Evolutionary conservation across 2,888 invertebrate genomes (phyloP), one percentile per base, ranked within the genome.

Genomic region (Ophion ellenae): DNA sequence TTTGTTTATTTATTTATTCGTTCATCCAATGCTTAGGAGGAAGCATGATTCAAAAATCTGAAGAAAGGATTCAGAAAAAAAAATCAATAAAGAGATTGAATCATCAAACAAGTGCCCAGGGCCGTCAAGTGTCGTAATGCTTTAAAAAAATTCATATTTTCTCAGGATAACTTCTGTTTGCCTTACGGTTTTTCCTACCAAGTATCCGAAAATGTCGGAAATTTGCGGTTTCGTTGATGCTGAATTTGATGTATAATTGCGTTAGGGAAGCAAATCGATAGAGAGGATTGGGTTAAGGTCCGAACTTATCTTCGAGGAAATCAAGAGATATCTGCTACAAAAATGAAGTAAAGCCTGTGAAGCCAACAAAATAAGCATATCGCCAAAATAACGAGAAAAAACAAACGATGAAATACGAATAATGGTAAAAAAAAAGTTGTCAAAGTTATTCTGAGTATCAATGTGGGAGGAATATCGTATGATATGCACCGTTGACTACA

Each of bases 401-500:
- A 73, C 70, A 81, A 84, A 78, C 80, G 84, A 67, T 76, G 64
- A 73, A 83, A 77, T 86, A 85, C 45, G 80, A 76, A 53, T 6
- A 71, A 80, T 45, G 73, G 57, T 71, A 24, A n/a, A n/a, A 64
- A 64, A 20, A 40, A 66, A 40, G 20, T 67, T 17, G 28, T 63
- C 59, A 45, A 78, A 59, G 63, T 80, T 17, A 67, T 9, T 20
- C 17, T 28, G 17, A 70, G 59, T 36, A 63, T n/a, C 79, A 64
- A 64, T 79, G 75, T 47, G 81, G 66, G 70, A 85, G 57, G 66
- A 73, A 4, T 20, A 32, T 74, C 36, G 36, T 53, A 57, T 40
- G 9, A 83, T 91, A 89, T 89, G 91, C 91, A 94, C 94, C 94
- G 90, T 96, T 95, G 73, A 96, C 95, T 91, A 95, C 94, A 47